Percentiles rank a stretch among this genome's conserved stretches.
Evolutionary conservation across 2,797 vertebrate genomes (phyloP).

Genomic region (Enteromius fasciolatus): DNA sequence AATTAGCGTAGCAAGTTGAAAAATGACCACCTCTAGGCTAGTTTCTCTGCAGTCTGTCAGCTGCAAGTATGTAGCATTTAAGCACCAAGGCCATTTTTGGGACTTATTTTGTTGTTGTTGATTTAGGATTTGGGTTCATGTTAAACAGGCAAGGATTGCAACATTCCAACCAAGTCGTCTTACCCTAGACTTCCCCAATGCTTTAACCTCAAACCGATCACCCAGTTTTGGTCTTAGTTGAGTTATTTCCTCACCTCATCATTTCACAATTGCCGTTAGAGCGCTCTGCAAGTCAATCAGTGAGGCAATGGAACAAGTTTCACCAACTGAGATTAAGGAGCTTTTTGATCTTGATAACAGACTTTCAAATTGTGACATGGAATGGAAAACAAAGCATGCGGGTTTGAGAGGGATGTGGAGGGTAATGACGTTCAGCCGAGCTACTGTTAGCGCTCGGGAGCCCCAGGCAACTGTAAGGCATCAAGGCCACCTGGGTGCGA

Average conservation of each 20-base stretch:
- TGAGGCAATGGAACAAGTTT: conserved; percentile 69
- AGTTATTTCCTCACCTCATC: conserved; percentile 68
- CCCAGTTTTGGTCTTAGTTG: conserved; percentile 44
- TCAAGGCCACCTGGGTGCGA: conserved; percentile 84
- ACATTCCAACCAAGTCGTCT: conserved; percentile 46
- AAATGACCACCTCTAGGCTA: conserved; percentile 58
- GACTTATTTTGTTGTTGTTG: conserved; percentile 9
- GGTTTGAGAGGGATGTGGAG: conserved; percentile 54
- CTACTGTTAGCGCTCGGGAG: conserved; percentile 74
- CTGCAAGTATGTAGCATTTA: conserved; percentile 38
- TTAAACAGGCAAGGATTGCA: conserved; percentile 48
- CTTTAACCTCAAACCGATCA: conserved; percentile 53
- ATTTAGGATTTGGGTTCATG: conserved; percentile 42
- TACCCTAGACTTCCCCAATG: conserved; percentile 36
- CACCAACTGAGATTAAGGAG: conserved; percentile 66
- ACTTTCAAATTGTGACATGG: conserved; percentile 58
- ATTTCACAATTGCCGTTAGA: conserved; percentile 72
- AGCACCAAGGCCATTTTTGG: conserved; percentile 10
- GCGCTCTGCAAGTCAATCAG: conserved; percentile 51
- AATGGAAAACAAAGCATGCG: conserved; percentile 56
- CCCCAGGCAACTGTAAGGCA: conserved; percentile 79
- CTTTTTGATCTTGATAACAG: conserved; percentile 65
- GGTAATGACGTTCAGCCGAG: conserved; percentile 65
- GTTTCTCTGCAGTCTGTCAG: conserved; percentile 52
- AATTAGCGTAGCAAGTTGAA: conserved; percentile 58